A percentile compares a stretch with the other conserved stretches of the same genome.
phyloP scores from a whole-genome alignment of 2,797 vertebrate species.

The Bradypodion ventrale region DNA sequence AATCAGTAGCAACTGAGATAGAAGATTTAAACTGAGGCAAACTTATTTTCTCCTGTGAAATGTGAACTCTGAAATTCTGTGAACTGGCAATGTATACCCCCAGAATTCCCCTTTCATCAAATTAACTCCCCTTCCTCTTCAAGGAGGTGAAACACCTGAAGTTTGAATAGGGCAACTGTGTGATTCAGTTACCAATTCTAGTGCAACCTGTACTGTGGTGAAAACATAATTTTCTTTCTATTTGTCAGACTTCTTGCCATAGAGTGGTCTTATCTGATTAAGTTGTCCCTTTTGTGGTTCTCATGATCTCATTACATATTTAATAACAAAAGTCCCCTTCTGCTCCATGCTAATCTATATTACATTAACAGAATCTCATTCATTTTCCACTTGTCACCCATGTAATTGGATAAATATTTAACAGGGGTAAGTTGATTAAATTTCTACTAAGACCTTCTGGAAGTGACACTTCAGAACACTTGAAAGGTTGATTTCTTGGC shows the following conservation, averaged over 20 bases:
- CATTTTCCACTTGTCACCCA: conserved; percentile 60
- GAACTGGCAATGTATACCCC: conserved; percentile 16
- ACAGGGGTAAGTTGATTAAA: conserved; percentile 53
- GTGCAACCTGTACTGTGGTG: conserved; percentile 44
- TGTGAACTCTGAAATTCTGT: conserved; percentile 33
- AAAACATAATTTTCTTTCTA: conserved; percentile 56
- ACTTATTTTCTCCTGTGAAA: background rate
- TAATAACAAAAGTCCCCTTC: conserved; percentile 69
- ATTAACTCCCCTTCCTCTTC: conserved; percentile 46
- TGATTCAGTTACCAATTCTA: conserved; percentile 61
- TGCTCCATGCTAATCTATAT: conserved; percentile 64
- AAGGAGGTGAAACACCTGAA: conserved; percentile 61
- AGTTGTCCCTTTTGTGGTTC: conserved; percentile 61
- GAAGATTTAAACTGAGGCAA: background rate
- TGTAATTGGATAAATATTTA: conserved; percentile 72
- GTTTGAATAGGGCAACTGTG: conserved; percentile 37
- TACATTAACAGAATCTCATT: conserved; percentile 65
- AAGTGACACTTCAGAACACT: background rate
- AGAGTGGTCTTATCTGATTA: conserved; percentile 69
- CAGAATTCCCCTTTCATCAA: conserved; percentile 42
- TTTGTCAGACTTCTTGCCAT: conserved; percentile 64
- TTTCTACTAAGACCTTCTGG: conserved; percentile 51
- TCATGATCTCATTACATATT: conserved; percentile 71
- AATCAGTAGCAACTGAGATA: no score
- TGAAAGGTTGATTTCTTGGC: conserved; percentile 13